Conservation (phyloP, 2,113 vertebrate species). For the Alligator sinensis region DNA sequence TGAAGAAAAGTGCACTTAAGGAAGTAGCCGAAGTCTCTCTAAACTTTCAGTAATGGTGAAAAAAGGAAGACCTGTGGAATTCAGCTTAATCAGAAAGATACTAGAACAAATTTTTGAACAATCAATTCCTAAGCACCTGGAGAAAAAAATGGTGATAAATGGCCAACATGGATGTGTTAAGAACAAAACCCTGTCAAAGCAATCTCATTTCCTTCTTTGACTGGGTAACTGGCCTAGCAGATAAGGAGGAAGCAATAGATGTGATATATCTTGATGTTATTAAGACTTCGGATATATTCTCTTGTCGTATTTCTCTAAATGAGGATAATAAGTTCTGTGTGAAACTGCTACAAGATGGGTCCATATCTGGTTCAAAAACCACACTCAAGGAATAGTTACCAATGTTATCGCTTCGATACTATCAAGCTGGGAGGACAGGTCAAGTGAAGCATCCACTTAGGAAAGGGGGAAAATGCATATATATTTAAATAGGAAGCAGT, state of each 20-base stretch:
- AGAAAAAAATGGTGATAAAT: slow-evolving; percentile 20
- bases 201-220: rapidly evolving
- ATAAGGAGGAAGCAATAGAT: not conserved
- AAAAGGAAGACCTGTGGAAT: not conserved
- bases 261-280: not conserved
- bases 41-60: not conserved
- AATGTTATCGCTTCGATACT: too few relatives aligned
- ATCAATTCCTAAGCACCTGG: not conserved
- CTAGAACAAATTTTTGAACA: not conserved
- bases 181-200: not conserved
- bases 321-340: too few relatives aligned
- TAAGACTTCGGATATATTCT: too few relatives aligned
- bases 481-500: too few relatives aligned
- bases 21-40: too few relatives aligned
- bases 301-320: too few relatives aligned
- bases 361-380: too few relatives aligned
- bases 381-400: too few relatives aligned
- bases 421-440: too few relatives aligned
- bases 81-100: rapidly evolving
- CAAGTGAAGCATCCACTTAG: too few relatives aligned
- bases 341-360: too few relatives aligned
- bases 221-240: not conserved
- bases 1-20: not conserved
- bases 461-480: too few relatives aligned
- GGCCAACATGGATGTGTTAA: not conserved